A percentile compares a stretch with the other conserved stretches of the same genome.
phyloP scores from a whole-genome alignment of 2,888 invertebrate species.

The Volucella inanis region DNA sequence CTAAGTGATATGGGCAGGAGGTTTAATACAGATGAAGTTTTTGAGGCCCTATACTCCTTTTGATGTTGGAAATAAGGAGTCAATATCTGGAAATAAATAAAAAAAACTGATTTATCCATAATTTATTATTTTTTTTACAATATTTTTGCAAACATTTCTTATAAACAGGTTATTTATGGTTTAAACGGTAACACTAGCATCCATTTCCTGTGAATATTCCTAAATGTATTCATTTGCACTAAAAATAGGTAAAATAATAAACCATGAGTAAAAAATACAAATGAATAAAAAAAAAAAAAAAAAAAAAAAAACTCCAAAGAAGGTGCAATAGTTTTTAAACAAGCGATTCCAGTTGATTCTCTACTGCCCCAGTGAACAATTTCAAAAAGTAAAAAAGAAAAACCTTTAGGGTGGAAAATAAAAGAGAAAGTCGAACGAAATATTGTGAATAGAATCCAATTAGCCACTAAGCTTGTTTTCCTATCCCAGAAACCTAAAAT shows the following conservation, averaged over 20 bases:
- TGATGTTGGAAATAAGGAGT: no score
- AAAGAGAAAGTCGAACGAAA: conserved; percentile 65
- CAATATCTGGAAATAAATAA: no score
- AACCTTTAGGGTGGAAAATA: conserved; percentile 40
- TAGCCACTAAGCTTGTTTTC: conserved; percentile 78
- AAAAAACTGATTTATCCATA: no score
- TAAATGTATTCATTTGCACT: conserved; percentile 40
- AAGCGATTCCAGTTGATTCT: conserved; percentile 59
- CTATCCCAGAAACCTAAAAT: conserved; percentile 78
- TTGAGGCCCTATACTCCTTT: no score
- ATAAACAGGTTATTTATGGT: not conserved
- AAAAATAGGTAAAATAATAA: conserved; percentile 61
- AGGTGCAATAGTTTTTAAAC: conserved; percentile 19
- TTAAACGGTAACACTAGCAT: conserved; percentile 43
- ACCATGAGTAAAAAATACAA: conserved; percentile 45
- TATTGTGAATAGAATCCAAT: conserved; percentile 80
- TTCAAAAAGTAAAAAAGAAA: conserved; percentile 41
- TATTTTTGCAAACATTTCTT: not conserved
- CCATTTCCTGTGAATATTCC: conserved; percentile 35
- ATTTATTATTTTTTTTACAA: not conserved
- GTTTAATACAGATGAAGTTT: no score
- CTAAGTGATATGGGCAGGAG: no score
- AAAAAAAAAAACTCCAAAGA: conserved; percentile 72
- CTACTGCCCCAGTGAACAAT: conserved; percentile 65
- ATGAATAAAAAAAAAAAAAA: conserved; percentile 70